These are phyloP conservation scores for Agonopterix heracliana DNA, from an alignment of 2,888 invertebrate genomes.

Conservation along the genomic window DNA sequence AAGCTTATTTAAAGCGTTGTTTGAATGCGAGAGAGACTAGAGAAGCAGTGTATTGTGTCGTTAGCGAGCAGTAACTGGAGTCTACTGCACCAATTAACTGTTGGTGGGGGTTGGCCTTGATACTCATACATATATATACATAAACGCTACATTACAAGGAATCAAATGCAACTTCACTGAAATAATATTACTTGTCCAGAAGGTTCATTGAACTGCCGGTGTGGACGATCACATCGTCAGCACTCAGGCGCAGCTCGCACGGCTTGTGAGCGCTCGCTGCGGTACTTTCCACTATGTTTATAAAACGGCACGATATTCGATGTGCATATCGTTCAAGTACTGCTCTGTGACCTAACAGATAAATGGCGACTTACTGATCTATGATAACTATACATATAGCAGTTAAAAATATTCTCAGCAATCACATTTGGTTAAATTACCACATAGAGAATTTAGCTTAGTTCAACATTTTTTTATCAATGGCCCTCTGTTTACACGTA, in stretches of 20 bases:
- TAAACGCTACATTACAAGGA: conserved; percentile 40
- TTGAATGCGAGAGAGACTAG: conserved; percentile 72
- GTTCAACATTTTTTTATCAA: conserved; percentile 70
- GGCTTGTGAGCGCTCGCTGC: not conserved
- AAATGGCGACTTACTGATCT: conserved; percentile 56
- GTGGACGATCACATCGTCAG: not conserved
- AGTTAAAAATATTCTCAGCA: conserved; percentile 72
- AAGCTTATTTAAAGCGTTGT: conserved; percentile 57
- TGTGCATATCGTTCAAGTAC: conserved; percentile 16
- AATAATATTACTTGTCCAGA: conserved; percentile 25
- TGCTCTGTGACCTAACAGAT: conserved; percentile 34
- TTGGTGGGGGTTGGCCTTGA: conserved; percentile 59
- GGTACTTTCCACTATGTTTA: not conserved
- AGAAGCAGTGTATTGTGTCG: conserved; percentile 63
- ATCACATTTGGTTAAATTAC: conserved; percentile 74
- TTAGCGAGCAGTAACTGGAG: conserved; percentile 61
- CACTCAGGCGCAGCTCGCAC: not conserved
- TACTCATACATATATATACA: conserved; percentile 34
- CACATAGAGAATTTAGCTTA: conserved; percentile 74
- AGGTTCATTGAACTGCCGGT: conserved; percentile 17
- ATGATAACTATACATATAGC: conserved; percentile 67
- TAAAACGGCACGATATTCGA: conserved; percentile 2
- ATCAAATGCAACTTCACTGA: conserved; percentile 49
- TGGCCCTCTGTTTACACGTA: conserved; percentile 76
- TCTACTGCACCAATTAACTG: conserved; percentile 75